Conservation (phyloP, 2,113 vertebrate species). For the human (Homo sapiens) region DNA sequence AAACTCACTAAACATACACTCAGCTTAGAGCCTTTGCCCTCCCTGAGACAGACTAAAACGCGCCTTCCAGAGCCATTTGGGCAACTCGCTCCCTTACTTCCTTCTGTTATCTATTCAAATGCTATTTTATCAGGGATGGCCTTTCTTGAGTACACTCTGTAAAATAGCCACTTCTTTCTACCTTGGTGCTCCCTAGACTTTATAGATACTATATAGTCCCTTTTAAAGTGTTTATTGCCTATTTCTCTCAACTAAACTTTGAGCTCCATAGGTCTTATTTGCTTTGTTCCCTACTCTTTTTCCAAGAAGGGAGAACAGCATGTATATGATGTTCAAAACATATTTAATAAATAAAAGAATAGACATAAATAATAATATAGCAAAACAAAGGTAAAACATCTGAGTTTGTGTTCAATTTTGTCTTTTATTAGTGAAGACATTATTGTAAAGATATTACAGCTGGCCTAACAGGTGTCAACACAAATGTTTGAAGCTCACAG, state of each 20-base stretch:
- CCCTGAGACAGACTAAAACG: background rate
- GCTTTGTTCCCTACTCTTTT: background rate
- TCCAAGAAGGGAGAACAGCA: background rate
- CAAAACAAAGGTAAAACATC: conserved; percentile 31
- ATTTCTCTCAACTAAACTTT: background rate
- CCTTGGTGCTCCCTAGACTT: too few species aligned
- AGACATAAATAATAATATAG: background rate
- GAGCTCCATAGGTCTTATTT: background rate
- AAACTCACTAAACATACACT: background rate
- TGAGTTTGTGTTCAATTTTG: background rate
- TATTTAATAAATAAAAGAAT: conserved; percentile 13
- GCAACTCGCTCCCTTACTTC: background rate
- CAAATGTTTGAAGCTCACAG: conserved; percentile 77
- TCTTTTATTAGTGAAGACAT: conserved; percentile 51
- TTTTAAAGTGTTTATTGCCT: background rate
- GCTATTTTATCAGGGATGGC: background rate
- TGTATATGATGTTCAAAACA: background rate
- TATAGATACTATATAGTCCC: background rate
- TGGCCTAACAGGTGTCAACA: conserved; percentile 76
- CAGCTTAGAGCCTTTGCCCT: background rate
- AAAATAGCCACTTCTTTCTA: background rate
- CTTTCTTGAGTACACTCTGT: background rate
- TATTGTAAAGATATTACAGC: conserved; percentile 73
- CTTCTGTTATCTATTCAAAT: background rate
- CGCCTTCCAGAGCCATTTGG: background rate